These are phyloP conservation scores for Siphamia tubifer DNA, from an alignment of 2,113 vertebrate genomes.

Conservation along the genomic window DNA sequence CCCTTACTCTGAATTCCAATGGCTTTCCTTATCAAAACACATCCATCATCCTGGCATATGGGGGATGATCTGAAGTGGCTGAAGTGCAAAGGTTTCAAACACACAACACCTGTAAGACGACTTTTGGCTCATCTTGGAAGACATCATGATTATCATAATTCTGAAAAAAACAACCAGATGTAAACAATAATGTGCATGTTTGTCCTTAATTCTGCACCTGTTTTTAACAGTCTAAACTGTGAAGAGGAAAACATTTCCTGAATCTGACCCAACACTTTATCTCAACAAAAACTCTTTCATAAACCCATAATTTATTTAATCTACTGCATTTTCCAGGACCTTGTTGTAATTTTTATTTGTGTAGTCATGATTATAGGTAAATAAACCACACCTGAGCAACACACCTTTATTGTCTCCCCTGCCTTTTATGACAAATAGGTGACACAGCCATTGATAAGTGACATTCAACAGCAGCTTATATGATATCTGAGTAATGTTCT, in stretches of 20 bases:
- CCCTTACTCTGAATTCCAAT: not conserved
- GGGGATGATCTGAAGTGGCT: not conserved
- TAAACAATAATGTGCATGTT: not conserved
- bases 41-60: not conserved
- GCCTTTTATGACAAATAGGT: not conserved
- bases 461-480: not conserved
- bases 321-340: not conserved
- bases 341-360: not conserved
- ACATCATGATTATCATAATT: not conserved
- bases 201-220: not conserved
- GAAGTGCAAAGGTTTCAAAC: constrained; percentile 26
- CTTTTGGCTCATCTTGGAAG: not conserved
- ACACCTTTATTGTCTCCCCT: not conserved
- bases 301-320: too few relatives aligned
- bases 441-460: not conserved
- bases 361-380: not conserved
- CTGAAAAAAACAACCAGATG: not conserved
- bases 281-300: too few relatives aligned
- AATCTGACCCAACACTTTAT: too few relatives aligned
- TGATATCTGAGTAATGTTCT: not conserved
- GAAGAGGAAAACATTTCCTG: too few relatives aligned
- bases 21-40: constrained; percentile 7
- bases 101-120: constrained; percentile 14
- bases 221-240: not conserved
- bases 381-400: not conserved